These are phyloP conservation scores for Phainopepla nitens DNA, from an alignment of 2,113 vertebrate species.

Conservation along the genomic window DNA sequence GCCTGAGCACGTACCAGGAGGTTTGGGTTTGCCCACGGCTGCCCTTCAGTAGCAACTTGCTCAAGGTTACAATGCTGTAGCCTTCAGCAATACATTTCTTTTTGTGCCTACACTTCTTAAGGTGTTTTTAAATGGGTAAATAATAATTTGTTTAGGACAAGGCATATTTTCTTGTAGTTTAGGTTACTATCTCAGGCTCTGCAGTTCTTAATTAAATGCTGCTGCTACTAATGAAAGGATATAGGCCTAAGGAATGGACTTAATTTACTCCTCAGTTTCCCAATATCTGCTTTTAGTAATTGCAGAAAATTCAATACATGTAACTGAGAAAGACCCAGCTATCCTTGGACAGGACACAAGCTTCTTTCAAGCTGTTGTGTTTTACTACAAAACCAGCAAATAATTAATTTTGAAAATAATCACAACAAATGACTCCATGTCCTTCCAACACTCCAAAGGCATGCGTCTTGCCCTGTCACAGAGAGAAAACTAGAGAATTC, in stretches of 20 bases:
- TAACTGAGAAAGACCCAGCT: background rate
- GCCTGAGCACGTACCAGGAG: background rate
- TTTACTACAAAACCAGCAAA: background rate
- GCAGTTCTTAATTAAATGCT: background rate
- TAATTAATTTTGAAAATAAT: background rate
- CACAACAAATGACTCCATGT: background rate
- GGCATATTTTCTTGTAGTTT: background rate
- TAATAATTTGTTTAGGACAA: background rate
- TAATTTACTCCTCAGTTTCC: slow-evolving; percentile 7
- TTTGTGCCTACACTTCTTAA: background rate
- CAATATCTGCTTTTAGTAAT: background rate
- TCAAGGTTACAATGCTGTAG: accelerated
- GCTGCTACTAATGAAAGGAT: background rate
- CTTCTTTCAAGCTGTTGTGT: background rate
- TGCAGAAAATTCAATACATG: background rate
- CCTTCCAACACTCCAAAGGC: background rate
- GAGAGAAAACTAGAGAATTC: background rate
- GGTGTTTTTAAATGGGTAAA: background rate
- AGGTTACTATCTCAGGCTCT: background rate
- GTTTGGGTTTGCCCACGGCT: background rate
- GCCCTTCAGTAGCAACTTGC: background rate
- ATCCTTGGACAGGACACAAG: background rate
- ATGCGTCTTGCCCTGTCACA: background rate
- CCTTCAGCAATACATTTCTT: background rate
- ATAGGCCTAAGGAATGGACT: background rate